Conservation (phyloP, 1,140 invertebrate genomes). For the Aphis craccivora region DNA sequence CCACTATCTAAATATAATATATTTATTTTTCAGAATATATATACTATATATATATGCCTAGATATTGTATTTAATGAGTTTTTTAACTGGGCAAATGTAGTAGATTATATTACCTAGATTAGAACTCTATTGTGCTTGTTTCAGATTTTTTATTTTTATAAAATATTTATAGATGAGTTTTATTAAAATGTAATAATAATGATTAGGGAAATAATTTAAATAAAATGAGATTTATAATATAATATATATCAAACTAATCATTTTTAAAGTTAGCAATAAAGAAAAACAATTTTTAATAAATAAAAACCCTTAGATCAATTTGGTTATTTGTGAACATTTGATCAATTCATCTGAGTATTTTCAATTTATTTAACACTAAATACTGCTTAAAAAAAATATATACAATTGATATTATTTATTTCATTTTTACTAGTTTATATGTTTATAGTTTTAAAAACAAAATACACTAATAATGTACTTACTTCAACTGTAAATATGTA, state of each 20-base stretch:
- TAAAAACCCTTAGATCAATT: neutral
- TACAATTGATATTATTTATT: slow-evolving; percentile 7
- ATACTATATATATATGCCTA: slow-evolving; percentile 11
- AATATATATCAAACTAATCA: neutral
- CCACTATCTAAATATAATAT: slow-evolving; percentile 33
- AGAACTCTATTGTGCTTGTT: slow-evolving; percentile 43
- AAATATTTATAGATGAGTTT: slow-evolving; percentile 38
- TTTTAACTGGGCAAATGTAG: slow-evolving; percentile 32
- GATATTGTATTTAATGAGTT: slow-evolving; percentile 39
- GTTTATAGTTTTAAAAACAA: neutral
- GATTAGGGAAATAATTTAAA: slow-evolving; percentile 23
- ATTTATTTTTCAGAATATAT: slow-evolving; percentile 31
- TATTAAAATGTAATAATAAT: slow-evolving; percentile 21
- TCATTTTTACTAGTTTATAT: neutral
- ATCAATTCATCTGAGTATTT: neutral
- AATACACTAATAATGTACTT: neutral
- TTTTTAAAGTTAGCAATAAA: slow-evolving; percentile 28
- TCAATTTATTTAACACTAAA: neutral
- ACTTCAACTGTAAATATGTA: neutral
- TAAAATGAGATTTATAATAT: slow-evolving; percentile 18
- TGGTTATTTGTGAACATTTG: neutral
- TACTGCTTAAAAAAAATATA: neutral
- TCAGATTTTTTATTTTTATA: slow-evolving; percentile 57
- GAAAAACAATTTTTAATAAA: neutral
- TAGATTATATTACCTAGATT: slow-evolving; percentile 34